Base-by-base conservation (phyloP, 2,797 vertebrate species). In the Orestias chungarensis region DNA sequence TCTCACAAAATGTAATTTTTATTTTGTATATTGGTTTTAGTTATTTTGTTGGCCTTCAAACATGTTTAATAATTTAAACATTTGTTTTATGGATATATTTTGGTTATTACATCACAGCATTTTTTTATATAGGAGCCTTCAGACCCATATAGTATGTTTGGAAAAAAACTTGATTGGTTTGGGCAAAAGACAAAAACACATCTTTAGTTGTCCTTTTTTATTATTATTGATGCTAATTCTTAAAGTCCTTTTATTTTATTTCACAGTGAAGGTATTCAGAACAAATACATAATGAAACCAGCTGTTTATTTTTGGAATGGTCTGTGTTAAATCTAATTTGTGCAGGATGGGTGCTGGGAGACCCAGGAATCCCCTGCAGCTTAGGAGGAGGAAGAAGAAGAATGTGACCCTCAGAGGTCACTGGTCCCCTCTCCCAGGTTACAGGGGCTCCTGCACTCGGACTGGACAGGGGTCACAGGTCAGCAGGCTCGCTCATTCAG, bases 381-480 rank as follows among this genome's bases (percentile, higher is more conserved):
- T 91, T 90, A 79, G 83, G 86, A 89, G 82, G 89, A 94, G 91
- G 89, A 94, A 92, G 88, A 90, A 76, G 85, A 92, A 90, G 89
- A 92, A 94, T 92, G 90, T 92, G 90, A 93, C 91, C 92, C 86
- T 79, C 74, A 85, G 85, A 92, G 93, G 93, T 95, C 93, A 94
- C 84, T 75, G 77, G 75, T 90, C 86, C 86, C 90, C 88, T 89
- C 93, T 91, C 89, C 88, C 80, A 90, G 93, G 91, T 92, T 95
- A 93, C 87, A 89, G 84, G 90, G 89, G 92, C 92, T 93, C 90
- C 92, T 83, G 91, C 88, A 67, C 78, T 72, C 81, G 87, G 88
- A 93, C 91, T 87, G 86, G 87, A 77, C 84, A 64, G 38, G 91
- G 96, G 95, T 96, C 94, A 95, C 88, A 95, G 95, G 95, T 95